Evolutionary conservation across 2,113 vertebrate genomes (phyloP).

Genomic region (Eolophus roseicapilla): DNA sequence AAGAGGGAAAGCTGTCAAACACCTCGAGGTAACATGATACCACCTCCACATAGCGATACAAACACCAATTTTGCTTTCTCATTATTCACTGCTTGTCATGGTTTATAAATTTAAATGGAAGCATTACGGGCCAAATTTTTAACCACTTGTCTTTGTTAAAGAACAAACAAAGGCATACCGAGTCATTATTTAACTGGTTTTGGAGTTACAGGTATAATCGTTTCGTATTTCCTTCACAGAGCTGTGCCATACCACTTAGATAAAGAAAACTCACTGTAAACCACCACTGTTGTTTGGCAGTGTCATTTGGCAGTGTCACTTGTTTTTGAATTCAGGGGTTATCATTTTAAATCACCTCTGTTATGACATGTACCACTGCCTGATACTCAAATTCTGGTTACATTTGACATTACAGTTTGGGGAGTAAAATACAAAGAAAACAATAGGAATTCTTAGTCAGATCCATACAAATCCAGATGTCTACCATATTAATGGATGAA

Average conservation of each 20-base stretch:
- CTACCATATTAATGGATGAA: background rate
- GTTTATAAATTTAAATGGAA: background rate
- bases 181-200: background rate
- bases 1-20: background rate
- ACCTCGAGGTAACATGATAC: rapidly evolving
- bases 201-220: background rate
- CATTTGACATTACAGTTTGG: background rate
- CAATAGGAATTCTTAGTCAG: background rate
- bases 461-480: background rate
- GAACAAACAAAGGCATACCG: background rate
- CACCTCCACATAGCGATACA: background rate
- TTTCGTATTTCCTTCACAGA: background rate
- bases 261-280: background rate
- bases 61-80: background rate
- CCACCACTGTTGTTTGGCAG: background rate
- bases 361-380: background rate
- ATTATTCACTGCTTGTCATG: background rate
- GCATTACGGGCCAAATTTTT: background rate
- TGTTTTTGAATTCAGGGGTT: background rate
- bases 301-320: background rate
- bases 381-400: background rate
- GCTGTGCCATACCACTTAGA: background rate
- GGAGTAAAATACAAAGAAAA: background rate
- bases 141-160: background rate
- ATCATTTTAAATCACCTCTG: background rate